These are phyloP conservation scores for Polia nebulosa DNA, from an alignment of 2,888 invertebrate genomes.

Conservation along the genomic window DNA sequence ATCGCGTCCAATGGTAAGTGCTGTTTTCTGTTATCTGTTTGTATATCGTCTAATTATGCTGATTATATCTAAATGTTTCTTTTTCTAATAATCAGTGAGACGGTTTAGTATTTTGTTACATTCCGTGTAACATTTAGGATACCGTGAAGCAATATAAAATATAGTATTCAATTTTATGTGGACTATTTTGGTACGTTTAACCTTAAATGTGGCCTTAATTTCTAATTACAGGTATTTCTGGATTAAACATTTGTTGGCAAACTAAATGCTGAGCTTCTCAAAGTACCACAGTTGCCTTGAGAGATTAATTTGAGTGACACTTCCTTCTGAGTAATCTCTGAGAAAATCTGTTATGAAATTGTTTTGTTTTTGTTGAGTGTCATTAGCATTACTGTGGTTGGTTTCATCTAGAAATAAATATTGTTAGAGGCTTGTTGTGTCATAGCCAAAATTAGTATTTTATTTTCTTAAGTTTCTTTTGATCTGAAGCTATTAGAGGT, in stretches of 20 bases:
- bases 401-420: conserved; percentile 5
- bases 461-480: neutral
- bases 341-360: conserved; percentile 41
- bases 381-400: conserved; percentile 30
- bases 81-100: neutral
- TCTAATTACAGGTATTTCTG: conserved; percentile 24
- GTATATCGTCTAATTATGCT: conserved; percentile 33
- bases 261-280: conserved; percentile 21
- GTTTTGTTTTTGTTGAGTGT: conserved; percentile 47
- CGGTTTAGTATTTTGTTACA: neutral
- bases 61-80: conserved; percentile 23
- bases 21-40: conserved; percentile 25
- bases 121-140: neutral
- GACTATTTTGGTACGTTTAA: conserved; percentile 13
- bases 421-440: neutral
- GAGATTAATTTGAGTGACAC: conserved; percentile 53
- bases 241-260: conserved; percentile 41
- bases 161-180: conserved; percentile 1
- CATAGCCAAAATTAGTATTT: neutral
- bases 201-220: conserved; percentile 19
- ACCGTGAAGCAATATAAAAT: neutral
- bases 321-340: conserved; percentile 46
- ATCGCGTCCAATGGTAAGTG: conserved; percentile 35
- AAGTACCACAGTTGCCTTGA: conserved; percentile 37
- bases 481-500: neutral